These are phyloP conservation scores for Drosophila watanabei DNA, from an alignment of 1,140 invertebrate species.

Conservation along the genomic window DNA sequence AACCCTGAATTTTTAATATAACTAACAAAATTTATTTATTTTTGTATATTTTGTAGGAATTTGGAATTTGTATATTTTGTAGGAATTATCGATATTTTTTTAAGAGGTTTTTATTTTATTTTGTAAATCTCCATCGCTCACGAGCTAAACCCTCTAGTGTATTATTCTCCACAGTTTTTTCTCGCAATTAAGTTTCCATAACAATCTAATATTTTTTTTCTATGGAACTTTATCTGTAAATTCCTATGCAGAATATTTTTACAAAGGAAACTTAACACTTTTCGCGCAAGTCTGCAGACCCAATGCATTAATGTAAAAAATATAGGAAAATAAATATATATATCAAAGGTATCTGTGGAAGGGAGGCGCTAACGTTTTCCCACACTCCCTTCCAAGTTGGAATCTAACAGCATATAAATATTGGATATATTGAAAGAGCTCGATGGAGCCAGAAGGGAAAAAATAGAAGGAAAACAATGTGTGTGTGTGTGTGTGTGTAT, in stretches of 20 bases:
- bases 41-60: no score
- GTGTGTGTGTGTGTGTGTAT: slow-evolving; percentile 15
- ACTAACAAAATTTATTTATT: no score
- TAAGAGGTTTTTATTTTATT: no score
- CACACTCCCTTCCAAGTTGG: slow-evolving; percentile 10
- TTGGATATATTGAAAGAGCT: slow-evolving; percentile 56
- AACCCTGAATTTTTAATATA: neutral
- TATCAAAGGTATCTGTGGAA: neutral
- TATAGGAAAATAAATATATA: neutral
- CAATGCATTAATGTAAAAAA: slow-evolving; percentile 11
- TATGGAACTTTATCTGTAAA: neutral
- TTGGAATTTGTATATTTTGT: no score
- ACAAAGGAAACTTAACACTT: neutral
- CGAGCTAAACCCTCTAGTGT: no score
- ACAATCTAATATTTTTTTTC: neutral
- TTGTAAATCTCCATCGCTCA: no score
- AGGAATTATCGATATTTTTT: no score
- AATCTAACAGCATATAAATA: slow-evolving; percentile 74
- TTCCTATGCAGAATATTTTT: neutral
- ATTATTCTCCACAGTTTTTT: no score
- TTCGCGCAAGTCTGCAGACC: neutral
- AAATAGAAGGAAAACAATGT: slow-evolving; percentile 36
- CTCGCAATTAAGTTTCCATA: neutral
- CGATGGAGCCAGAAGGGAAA: slow-evolving; percentile 17
- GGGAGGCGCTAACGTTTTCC: neutral